Conservation (phyloP, 1,140 invertebrate genomes). For the Tetragnatha versicolor region DNA sequence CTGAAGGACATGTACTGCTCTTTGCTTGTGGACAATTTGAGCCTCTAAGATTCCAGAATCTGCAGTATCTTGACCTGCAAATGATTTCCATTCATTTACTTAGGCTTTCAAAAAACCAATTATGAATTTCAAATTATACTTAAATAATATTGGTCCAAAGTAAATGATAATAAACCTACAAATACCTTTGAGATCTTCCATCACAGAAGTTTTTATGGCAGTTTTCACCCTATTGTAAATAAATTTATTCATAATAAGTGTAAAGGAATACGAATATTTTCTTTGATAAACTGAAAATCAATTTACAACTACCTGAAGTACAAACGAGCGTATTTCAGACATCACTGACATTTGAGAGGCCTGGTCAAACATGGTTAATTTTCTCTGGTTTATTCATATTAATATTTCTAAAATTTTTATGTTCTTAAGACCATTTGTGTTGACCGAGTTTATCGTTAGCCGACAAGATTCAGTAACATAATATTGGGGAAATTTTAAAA, state of each 20-base stretch:
- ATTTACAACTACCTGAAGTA: background rate
- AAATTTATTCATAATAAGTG: background rate
- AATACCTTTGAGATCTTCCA: slow-evolving; percentile 51
- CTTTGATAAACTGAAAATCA: background rate
- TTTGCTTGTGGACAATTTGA: slow-evolving; percentile 41
- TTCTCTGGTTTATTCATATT: background rate
- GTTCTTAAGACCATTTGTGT: background rate
- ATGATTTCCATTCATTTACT: slow-evolving; percentile 12
- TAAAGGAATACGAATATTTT: background rate
- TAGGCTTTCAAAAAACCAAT: background rate
- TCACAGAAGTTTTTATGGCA: slow-evolving; percentile 51
- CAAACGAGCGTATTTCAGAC: background rate
- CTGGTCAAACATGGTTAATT: background rate
- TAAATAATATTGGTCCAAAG: background rate
- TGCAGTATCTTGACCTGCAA: slow-evolving; percentile 41
- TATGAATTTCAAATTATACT: background rate
- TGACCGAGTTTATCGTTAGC: too few relatives aligned
- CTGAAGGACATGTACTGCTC: slow-evolving; percentile 49
- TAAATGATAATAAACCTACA: background rate
- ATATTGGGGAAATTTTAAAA: background rate
- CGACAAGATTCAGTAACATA: background rate
- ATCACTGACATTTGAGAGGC: background rate
- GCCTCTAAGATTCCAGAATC: slow-evolving; percentile 34
- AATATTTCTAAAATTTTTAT: background rate
- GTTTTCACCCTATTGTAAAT: slow-evolving; percentile 37